Percentiles rank a stretch among this genome's conserved stretches.
Evolutionary conservation across 2,888 invertebrate genomes (phyloP).

Genomic region (Acronicta psi): DNA sequence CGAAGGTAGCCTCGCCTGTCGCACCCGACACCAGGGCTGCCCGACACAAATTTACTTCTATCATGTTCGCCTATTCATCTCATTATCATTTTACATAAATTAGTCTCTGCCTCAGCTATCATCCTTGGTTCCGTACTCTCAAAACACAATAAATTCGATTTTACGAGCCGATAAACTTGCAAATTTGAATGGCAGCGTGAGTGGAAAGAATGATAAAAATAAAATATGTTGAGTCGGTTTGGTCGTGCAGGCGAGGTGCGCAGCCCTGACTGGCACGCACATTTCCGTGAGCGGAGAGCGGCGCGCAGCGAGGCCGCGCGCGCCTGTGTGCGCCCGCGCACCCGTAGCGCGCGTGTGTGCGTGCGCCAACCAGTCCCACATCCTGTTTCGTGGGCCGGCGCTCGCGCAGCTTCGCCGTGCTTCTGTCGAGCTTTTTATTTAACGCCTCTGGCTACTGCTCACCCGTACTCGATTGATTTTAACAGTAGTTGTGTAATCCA

Average conservation of each 20-base stretch:
- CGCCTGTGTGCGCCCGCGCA: constrained; percentile 71
- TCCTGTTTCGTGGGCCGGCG: constrained; percentile 87
- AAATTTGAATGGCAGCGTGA: constrained; percentile 43
- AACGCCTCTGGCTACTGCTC: constrained; percentile 75
- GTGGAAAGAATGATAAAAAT: constrained; percentile 55
- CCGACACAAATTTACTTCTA: constrained; percentile 12
- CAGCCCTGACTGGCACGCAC: constrained; percentile 81
- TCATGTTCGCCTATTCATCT: neutral
- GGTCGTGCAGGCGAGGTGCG: constrained; percentile 39
- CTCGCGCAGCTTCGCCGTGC: constrained; percentile 79
- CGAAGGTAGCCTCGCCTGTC: constrained; percentile 50
- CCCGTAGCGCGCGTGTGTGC: constrained; percentile 63
- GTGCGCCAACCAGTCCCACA: constrained; percentile 88
- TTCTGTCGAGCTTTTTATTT: constrained; percentile 87
- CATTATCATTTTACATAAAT: neutral
- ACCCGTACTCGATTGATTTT: constrained; percentile 65
- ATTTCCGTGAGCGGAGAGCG: constrained; percentile 85
- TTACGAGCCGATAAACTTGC: constrained; percentile 54
- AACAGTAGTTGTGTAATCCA: constrained; percentile 56
- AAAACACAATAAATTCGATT: constrained; percentile 32
- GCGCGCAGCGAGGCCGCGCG: constrained; percentile 81
- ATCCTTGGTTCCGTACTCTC: constrained; percentile 20
- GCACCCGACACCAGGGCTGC: constrained; percentile 45
- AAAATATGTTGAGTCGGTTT: constrained; percentile 50
- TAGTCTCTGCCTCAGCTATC: constrained; percentile 7